Evolutionary conservation across 64 coral and sea anemone genomes (phyloP).

Genomic region (Dendronephthya gigantea): DNA sequence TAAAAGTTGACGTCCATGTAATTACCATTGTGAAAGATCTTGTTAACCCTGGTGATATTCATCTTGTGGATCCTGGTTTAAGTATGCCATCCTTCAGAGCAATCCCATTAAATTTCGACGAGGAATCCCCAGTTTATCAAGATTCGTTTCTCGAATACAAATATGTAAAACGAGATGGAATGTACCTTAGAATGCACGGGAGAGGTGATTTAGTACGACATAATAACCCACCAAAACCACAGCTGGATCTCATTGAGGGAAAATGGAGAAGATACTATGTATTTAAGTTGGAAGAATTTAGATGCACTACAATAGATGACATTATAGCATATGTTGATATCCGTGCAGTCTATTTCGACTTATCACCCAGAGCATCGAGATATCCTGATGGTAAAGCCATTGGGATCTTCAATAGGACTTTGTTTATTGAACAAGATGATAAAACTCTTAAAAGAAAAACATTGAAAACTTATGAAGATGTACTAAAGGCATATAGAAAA

Average conservation of each 20-base stretch:
- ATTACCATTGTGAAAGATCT: not conserved
- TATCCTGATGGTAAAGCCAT: not conserved
- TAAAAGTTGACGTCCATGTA: not conserved
- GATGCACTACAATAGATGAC: too few relatives aligned
- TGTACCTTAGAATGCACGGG: not conserved
- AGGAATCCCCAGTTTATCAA: not conserved
- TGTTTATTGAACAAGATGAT: not conserved
- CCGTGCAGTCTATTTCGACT: too few relatives aligned
- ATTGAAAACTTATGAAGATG: not conserved
- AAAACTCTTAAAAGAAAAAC: not conserved
- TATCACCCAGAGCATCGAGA: not conserved
- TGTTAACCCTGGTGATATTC: not conserved
- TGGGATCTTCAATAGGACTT: not conserved
- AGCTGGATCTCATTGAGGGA: not conserved
- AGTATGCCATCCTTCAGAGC: not conserved
- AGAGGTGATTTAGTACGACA: not conserved
- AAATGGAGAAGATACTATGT: not conserved
- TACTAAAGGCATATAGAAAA: not conserved
- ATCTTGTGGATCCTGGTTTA: not conserved
- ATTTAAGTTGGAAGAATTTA: not conserved
- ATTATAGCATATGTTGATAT: too few relatives aligned
- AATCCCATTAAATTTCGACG: not conserved
- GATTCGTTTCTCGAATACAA: slow-evolving; percentile 20
- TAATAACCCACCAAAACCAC: not conserved
- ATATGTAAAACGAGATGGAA: not conserved